Base-by-base conservation (phyloP, 1,140 invertebrate species). In the Drosophila funebris region DNA sequence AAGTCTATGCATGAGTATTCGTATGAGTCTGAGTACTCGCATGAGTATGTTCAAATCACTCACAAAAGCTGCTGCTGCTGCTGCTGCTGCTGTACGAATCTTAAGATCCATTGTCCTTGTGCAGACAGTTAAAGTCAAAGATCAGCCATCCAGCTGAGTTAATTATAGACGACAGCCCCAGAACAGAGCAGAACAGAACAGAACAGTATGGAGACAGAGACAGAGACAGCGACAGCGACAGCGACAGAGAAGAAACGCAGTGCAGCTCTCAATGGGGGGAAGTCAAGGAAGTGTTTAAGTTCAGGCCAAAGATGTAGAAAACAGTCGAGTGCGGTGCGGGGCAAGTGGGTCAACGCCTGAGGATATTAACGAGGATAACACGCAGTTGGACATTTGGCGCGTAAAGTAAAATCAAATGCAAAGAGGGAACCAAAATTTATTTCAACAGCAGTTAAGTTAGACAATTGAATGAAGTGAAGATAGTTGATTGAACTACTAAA, bases 61-160 rank as follows among this genome's bases (percentile, higher is more conserved):
- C 58, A 78, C 76, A 77, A 78, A 82, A 78, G 76, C 83, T 73
- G 27, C 36, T 37, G 44, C 22, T 24, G 22, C 22, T 24, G 22
- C 22, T 24, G 76, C 83, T 73, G 27, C 36, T 46, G 36, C 27
- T 43, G 11, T 43, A 48, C 54, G 36, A 53, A 60, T 44, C 61
- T 50, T 9, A 24, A 41, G 52, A 50, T 66, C 73, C 76, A 66
- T 88, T 88, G 83, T 88, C 72, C 82, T 61, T 77, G 75, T 64
- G 69, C 83, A 83, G 83, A 88, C 83, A 88, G 84, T 88, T 76
- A 64, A 60, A 88, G 83, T 88, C 83, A 88, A 88, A 88, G 83
- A 88, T 88, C 83, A 88, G 84, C 71, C 78, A 88, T 88, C 83
- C 83, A 88, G 83, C 83, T 84, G 83, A 88, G 83, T 88, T 88